These are phyloP conservation scores for Bombus waltoni DNA, from an alignment of 1,140 invertebrate genomes.

Conservation along the genomic window DNA sequence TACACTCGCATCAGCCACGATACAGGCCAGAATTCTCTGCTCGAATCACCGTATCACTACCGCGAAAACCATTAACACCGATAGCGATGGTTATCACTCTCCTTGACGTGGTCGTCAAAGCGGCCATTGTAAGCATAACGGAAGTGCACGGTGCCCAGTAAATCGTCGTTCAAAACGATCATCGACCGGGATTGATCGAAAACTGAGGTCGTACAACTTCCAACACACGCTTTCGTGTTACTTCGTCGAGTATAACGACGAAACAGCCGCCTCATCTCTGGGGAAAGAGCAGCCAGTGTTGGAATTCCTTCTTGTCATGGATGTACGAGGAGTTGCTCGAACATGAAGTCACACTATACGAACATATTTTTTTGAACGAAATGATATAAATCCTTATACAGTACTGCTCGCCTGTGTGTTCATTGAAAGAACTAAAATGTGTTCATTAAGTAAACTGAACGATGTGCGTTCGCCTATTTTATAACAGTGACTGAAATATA, in stretches of 20 bases:
- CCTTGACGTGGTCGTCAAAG: slow-evolving; percentile 3
- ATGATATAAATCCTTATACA: too few species aligned
- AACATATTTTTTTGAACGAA: too few species aligned
- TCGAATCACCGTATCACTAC: slow-evolving; percentile 12
- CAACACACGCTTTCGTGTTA: neutral
- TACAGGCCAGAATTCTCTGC: neutral
- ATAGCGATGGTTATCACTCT: slow-evolving; percentile 7
- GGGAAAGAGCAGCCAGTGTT: neutral
- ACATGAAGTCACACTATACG: neutral
- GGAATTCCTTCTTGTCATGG: too few species aligned
- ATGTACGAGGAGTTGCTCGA: neutral
- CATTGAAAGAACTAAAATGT: too few species aligned
- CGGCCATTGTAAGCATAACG: neutral
- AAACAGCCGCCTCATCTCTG: neutral
- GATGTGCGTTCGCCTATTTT: too few species aligned
- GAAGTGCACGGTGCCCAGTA: neutral
- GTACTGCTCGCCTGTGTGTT: too few species aligned
- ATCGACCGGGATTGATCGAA: neutral
- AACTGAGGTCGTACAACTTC: slow-evolving; percentile 11
- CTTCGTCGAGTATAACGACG: slow-evolving; percentile 9
- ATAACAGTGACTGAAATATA: too few species aligned
- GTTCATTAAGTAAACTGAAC: too few species aligned
- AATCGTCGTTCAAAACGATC: slow-evolving; percentile 2
- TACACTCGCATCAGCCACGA: neutral
- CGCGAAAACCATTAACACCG: slow-evolving; percentile 4